Evolutionary conservation across 2,888 invertebrate species (phyloP), one percentile per base, ranked within the genome.

Genomic region (Pyralis farinalis): DNA sequence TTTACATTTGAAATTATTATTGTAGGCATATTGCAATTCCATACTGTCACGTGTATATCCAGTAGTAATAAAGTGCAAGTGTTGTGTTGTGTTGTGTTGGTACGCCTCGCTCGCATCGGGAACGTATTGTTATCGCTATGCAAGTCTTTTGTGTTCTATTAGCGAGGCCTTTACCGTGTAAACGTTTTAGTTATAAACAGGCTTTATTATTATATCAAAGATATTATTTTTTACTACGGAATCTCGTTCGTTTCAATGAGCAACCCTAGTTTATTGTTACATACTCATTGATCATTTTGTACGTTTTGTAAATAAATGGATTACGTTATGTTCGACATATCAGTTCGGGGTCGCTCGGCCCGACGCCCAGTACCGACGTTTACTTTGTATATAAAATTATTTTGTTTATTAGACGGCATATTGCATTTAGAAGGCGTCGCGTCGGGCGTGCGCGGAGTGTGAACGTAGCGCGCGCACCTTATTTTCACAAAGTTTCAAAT

Each of bases 251-350:
- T 36, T 43, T 46, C 55, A 57, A 46, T 57, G 42, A 46, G 38
- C 16, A 16, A 4, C 43, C 34, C 9, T 37, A 30, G 21, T 55
- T 55, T 59, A 59, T 68, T 66, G 73, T 77, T 76, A 71, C 65
- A 72, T 73, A 75, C 73, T 72, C 68, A 68, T 63, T 62, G 44
- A 51, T 57, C 36, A 44, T 61, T 56, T 63, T 64, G 60, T 65
- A 71, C 58, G 61, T 70, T 68, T 66, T 83, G 79, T 84, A 83
- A 71, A 82, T 81, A 82, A 66, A 56, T 65, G 59, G 53, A 57
- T 58, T 40, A 31, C 12, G 31, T 71, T 70, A 65, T 59, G 57
- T 64, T 72, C 58, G 61, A 72, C 78, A 76, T 75, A 73, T 77
- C 74, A 66, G 41, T 48, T 47, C 49, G 49, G 40, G 49, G 44